Base-by-base conservation (phyloP, 2,113 vertebrate species). In the Triplophysa siluroides region DNA sequence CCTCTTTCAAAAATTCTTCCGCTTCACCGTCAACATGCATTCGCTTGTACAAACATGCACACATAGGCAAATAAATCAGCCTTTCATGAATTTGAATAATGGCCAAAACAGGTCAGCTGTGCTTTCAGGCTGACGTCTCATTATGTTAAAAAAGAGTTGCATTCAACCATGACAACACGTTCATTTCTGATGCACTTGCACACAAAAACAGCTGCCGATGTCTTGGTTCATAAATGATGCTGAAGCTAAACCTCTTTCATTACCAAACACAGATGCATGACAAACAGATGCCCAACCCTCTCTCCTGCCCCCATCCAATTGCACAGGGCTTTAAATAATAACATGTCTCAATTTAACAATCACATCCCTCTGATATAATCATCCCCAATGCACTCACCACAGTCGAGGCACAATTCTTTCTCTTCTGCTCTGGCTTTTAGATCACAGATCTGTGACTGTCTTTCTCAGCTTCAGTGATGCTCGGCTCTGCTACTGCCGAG, bases 401-500 rank as follows among this genome's bases (percentile, higher is more conserved):
- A 83, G 85, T 81, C 78, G 86, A 87, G 84, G 85, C 83, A 86
- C 67, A 38, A 85, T 88, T 85, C 58, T 84, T 63, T 86, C 77
- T 84, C 81, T 89, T 63, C 84, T 87, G 43, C 33, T 38, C 50
- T 75, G 76, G 45, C 77, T 85, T 80, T 90, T 81, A 91, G 83
- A 84, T 78, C 90, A 89, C 90, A 81, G 83, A 87, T 81, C 68
- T 82, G 71, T 75, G 83, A 74, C 79, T 80, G 71, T 80, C 81
- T 87, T 83, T 80, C 78, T 89, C 77, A 77, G 78, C 84, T 86
- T 81, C 80, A 76, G 88, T 89, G 91, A 93, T 91, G 90, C 89
- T 89, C 84, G 63, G 87, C 85, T 90, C 84, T 86, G 85, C 81
- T 80, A 89, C 88, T 81, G 87, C 86, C 83, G 85, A 87, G 88